Evolutionary conservation across 2,797 vertebrate species (phyloP).

Genomic region (Thamnophis elegans): DNA sequence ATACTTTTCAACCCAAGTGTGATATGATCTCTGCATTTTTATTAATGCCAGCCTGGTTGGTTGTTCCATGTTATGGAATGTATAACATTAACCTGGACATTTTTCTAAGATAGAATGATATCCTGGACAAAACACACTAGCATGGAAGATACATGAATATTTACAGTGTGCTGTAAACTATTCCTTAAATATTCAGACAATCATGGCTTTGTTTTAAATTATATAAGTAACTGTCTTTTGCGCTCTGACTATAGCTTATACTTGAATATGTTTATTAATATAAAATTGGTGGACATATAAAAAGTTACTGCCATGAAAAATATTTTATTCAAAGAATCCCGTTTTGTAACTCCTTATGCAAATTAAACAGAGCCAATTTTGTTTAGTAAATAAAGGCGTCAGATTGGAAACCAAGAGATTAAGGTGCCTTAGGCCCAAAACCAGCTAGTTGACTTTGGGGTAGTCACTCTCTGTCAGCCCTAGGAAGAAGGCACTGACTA

Average conservation of each 20-base stretch:
- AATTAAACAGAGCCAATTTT: neutral
- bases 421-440: neutral
- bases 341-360: neutral
- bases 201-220: neutral
- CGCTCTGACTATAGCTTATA: neutral
- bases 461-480: neutral
- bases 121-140: neutral
- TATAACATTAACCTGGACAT: neutral
- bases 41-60: neutral
- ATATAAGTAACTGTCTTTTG: neutral
- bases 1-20: neutral
- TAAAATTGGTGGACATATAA: neutral
- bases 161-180: neutral
- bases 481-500: neutral
- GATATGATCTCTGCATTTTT: neutral
- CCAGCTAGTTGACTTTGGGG: neutral
- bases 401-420: neutral
- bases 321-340: neutral
- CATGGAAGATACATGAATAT: neutral
- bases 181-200: neutral
- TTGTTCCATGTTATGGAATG: neutral
- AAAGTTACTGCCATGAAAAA: neutral
- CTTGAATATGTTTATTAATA: neutral
- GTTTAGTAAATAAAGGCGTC: neutral
- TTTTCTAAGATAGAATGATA: neutral